These are phyloP conservation scores for Vespertilio murinus DNA, from an alignment of 2,797 vertebrate genomes.

Conservation along the genomic window DNA sequence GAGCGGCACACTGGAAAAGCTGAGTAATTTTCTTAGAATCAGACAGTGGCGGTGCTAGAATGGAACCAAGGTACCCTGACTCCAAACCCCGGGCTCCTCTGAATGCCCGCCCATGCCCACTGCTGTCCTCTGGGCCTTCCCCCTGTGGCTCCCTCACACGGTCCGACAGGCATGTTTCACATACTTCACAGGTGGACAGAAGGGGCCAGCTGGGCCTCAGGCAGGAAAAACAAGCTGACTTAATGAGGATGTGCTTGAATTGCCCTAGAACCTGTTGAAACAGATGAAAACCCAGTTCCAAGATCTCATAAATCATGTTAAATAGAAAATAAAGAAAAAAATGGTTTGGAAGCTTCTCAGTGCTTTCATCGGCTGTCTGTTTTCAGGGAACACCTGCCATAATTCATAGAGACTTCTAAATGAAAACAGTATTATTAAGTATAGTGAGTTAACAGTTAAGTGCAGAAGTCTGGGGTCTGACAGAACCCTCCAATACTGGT, in stretches of 20 bases:
- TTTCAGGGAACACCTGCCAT: constrained; percentile 44
- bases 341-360: not conserved
- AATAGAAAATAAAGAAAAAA: not conserved
- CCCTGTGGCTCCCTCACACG: not conserved
- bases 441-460: not conserved
- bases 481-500: not conserved
- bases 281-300: not conserved
- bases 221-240: not conserved
- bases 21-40: not conserved
- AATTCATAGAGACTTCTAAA: constrained; percentile 2
- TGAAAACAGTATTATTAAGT: constrained; percentile 17
- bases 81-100: too few species aligned
- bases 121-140: too few species aligned
- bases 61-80: not conserved
- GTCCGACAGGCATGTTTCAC: not conserved
- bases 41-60: not conserved
- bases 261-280: not conserved
- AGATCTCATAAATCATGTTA: constrained; percentile 41
- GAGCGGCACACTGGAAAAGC: not conserved
- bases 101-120: rapidly evolving
- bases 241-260: not conserved
- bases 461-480: not conserved
- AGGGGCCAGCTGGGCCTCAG: not conserved
- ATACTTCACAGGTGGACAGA: not conserved
- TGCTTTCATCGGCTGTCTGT: constrained; percentile 22